Conservation (phyloP, 2,113 vertebrate species). For the Siniperca chuatsi region DNA sequence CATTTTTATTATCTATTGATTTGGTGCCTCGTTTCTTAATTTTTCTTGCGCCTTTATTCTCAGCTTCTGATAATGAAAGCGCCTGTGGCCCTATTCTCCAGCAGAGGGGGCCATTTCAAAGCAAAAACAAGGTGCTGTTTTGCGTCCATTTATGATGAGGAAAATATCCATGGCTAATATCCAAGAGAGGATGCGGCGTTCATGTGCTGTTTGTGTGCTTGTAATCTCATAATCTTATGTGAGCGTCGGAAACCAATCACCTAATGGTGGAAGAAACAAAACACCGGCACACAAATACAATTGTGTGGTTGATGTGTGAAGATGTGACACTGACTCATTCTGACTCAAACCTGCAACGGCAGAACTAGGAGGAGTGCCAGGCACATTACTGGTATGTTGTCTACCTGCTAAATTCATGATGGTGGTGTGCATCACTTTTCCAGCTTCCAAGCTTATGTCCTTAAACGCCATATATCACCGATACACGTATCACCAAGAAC, state of each 20-base stretch:
- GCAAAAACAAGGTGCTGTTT: background rate
- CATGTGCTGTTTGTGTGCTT: background rate
- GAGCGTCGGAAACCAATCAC: too few relatives aligned
- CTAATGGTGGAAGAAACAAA: background rate
- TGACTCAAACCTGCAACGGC: background rate
- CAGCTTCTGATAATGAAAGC: background rate
- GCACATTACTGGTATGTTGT: background rate
- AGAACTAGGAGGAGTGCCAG: background rate
- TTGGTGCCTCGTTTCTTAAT: background rate
- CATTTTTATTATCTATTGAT: too few relatives aligned
- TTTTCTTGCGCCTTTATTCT: background rate
- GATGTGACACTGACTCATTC: background rate
- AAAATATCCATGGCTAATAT: slow-evolving; percentile 10
- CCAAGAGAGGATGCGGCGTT: slow-evolving; percentile 39
- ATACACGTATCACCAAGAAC: background rate
- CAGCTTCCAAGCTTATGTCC: background rate
- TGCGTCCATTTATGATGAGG: slow-evolving; percentile 48
- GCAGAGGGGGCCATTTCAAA: slow-evolving; percentile 39
- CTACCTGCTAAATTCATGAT: background rate
- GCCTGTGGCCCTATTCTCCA: background rate
- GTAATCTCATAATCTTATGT: too few relatives aligned
- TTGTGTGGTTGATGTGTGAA: background rate
- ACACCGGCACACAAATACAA: background rate
- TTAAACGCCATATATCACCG: background rate
- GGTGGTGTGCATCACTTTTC: background rate